Evolutionary conservation across 2,888 invertebrate genomes (phyloP).

Genomic region (Brassicogethes aeneus): DNA sequence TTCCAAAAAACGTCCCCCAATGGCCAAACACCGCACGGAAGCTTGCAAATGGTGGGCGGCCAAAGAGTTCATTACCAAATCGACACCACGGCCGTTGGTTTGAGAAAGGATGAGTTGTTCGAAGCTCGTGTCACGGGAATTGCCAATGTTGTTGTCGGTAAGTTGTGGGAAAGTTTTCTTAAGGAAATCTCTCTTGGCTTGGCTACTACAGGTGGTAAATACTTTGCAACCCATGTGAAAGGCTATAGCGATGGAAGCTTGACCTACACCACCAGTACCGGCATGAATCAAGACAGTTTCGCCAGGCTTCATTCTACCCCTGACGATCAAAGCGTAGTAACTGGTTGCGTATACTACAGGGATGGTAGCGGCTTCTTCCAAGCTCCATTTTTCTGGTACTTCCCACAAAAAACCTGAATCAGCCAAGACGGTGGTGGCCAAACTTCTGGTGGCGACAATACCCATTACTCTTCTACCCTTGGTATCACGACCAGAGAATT

Average conservation of each 20-base stretch:
- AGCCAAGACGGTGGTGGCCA: conserved; percentile 53
- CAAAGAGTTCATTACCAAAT: conserved; percentile 81
- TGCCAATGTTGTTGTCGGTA: conserved; percentile 46
- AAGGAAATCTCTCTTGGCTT: conserved; percentile 55
- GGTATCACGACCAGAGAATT: conserved; percentile 49
- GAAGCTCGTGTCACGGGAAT: conserved; percentile 78
- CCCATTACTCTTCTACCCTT: conserved; percentile 57
- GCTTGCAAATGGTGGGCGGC: conserved; percentile 80
- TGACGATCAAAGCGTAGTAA: conserved; percentile 44
- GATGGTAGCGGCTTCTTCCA: conserved; percentile 67
- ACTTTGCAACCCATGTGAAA: conserved; percentile 53
- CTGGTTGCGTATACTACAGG: conserved; percentile 60
- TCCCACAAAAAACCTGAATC: conserved; percentile 50
- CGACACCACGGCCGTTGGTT: conserved; percentile 80
- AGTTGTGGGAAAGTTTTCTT: conserved; percentile 42
- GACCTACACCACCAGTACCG: conserved; percentile 60
- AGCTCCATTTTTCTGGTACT: conserved; percentile 62
- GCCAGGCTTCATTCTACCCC: conserved; percentile 25
- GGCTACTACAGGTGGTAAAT: conserved; percentile 60
- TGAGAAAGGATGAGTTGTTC: conserved; percentile 72
- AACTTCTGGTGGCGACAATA: conserved; percentile 47
- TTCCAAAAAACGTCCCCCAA: conserved; percentile 65
- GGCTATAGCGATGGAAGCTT: conserved; percentile 63
- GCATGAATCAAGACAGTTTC: conserved; percentile 44
- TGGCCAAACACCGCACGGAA: conserved; percentile 49